These are phyloP conservation scores for Heliconius erato DNA, from an alignment of 2,888 invertebrate species.

Conservation along the genomic window DNA sequence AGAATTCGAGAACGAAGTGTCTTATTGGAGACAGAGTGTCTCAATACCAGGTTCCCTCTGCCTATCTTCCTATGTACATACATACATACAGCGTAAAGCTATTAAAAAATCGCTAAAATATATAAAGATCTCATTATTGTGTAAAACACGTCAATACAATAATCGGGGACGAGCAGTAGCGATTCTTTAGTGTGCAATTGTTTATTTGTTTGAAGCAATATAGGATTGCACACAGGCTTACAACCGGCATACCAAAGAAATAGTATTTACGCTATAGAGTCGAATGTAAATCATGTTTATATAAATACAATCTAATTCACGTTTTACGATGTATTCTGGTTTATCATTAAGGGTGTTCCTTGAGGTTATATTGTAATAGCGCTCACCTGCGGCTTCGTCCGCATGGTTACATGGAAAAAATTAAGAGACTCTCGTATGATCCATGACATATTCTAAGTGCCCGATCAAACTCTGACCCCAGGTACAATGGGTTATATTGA, in stretches of 20 bases:
- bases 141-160: slow-evolving; percentile 28
- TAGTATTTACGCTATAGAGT: slow-evolving; percentile 29
- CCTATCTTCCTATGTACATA: too few species aligned
- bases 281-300: slow-evolving; percentile 35
- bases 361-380: background rate
- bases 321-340: slow-evolving; percentile 9
- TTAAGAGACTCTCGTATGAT: too few species aligned
- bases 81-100: too few species aligned
- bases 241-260: background rate
- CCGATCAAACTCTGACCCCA: too few species aligned
- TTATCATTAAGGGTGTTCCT: background rate
- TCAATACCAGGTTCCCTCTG: too few species aligned
- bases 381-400: background rate
- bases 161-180: slow-evolving; percentile 22
- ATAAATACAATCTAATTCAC: slow-evolving; percentile 18
- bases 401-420: background rate
- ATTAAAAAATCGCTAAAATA: too few species aligned
- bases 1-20: too few species aligned
- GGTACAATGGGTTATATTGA: too few species aligned
- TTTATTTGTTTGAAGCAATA: slow-evolving; percentile 40
- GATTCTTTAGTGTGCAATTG: slow-evolving; percentile 40
- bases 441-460: too few species aligned
- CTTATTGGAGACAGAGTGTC: too few species aligned
- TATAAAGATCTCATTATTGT: too few species aligned
- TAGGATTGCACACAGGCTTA: slow-evolving; percentile 21